These are phyloP conservation scores for Beris morrisii DNA, from an alignment of 2,888 invertebrate genomes.

Conservation along the genomic window DNA sequence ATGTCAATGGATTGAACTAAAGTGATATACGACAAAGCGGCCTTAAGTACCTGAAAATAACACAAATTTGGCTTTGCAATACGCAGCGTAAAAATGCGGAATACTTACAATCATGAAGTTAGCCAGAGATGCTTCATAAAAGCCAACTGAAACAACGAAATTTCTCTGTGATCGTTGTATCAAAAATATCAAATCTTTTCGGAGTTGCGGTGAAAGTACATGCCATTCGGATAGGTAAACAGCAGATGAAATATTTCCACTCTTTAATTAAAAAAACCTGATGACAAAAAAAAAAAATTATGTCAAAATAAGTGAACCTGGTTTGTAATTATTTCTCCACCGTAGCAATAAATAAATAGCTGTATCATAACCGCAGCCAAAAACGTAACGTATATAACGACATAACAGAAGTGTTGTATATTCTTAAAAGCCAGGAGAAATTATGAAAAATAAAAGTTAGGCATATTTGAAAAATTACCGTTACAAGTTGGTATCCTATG, in stretches of 20 bases:
- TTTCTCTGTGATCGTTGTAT: slow-evolving; percentile 48
- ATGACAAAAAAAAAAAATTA: too few relatives aligned
- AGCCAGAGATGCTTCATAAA: slow-evolving; percentile 52
- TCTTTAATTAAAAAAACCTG: slow-evolving; percentile 42
- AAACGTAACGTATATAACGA: slow-evolving; percentile 47
- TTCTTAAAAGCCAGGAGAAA: slow-evolving; percentile 24
- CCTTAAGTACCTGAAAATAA: slow-evolving; percentile 36
- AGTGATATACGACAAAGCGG: slow-evolving; percentile 49
- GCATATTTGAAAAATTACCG: slow-evolving; percentile 41
- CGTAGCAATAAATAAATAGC: slow-evolving; percentile 52
- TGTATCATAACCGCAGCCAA: slow-evolving; percentile 49
- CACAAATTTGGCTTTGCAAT: too few relatives aligned
- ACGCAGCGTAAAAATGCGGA: too few relatives aligned
- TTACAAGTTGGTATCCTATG: slow-evolving; percentile 51
- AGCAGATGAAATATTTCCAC: slow-evolving; percentile 46
- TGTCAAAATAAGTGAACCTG: slow-evolving; percentile 43
- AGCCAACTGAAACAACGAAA: slow-evolving; percentile 48
- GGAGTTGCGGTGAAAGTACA: slow-evolving; percentile 45
- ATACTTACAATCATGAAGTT: slow-evolving; percentile 49
- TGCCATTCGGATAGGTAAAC: slow-evolving; percentile 50
- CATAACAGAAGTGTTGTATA: slow-evolving; percentile 44
- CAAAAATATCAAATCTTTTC: slow-evolving; percentile 45
- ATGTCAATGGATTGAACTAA: slow-evolving; percentile 48
- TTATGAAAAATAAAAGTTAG: too few relatives aligned
- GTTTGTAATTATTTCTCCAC: slow-evolving; percentile 50